Base-by-base conservation (phyloP, 2,113 vertebrate species). In the Thryonomys swinderianus region DNA sequence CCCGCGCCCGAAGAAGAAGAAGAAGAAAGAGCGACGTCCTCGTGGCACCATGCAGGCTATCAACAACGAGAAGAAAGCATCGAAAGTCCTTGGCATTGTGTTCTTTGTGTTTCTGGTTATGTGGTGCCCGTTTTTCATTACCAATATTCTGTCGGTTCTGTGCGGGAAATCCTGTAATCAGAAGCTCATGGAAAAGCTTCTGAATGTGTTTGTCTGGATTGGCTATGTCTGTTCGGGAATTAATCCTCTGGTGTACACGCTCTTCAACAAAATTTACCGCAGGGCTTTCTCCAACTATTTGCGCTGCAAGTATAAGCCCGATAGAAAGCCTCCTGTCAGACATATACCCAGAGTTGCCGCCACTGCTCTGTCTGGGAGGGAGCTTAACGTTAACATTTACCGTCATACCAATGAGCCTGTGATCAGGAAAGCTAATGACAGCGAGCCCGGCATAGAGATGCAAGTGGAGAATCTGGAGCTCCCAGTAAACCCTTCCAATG, bases 61-160 rank as follows among this genome's bases (percentile, higher is more conserved):
- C 98, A 99, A 99, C 98, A 99, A 99, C 0, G 99, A 99, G 97
- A 98, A 98, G 76, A 99, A 99, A 91, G 99, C 99, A 51, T 99
- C 99, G 11, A 99, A 99, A 98, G 99, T 99, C 86, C 98, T 99
- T 96, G 99, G 99, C 62, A 99, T 99, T 1, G 99, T 99, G 96
- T 99, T 99, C 98, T 99, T 99, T 98, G 98, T 99, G 97, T 99
- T 99, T 98, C 99, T 99, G 93, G 90, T 99, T 96, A 99, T 99
- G 99, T 99, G 99, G 99, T 99, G 99, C 97, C 99, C 99, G 0
- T 99, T 99, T 94, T 99, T 99, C 98, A 99, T 99, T 98, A 99
- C 99, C 48, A 99, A 99, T 45, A 99, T 99, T 96, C 99, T 99
- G 97, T 99, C 98, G 0, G 99, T 99, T 34, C 98, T 99, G 86